These are phyloP conservation scores for Porites australiensis DNA, from an alignment of 64 coral and sea anemone species.

Conservation along the genomic window DNA sequence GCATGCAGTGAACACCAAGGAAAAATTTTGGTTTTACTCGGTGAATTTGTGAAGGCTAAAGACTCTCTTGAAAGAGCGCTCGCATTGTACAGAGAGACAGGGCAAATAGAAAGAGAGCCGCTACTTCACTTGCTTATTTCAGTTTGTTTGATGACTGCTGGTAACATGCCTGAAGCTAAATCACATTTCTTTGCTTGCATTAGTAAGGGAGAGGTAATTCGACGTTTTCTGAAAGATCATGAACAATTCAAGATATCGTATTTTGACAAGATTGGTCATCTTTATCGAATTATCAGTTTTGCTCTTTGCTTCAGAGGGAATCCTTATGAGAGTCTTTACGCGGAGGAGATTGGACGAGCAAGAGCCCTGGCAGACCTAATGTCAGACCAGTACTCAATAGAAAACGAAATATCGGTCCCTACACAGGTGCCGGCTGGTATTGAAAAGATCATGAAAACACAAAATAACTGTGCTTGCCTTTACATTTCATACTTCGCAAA, in stretches of 20 bases:
- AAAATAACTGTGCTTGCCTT: not conserved
- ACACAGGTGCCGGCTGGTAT: not conserved
- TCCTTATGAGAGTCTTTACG: not conserved
- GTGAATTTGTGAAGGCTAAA: no score
- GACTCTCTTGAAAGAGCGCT: no score
- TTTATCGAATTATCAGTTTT: not conserved
- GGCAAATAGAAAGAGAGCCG: no score
- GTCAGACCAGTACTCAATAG: not conserved
- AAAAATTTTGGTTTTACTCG: no score
- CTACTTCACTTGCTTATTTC: no score
- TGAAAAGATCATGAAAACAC: not conserved
- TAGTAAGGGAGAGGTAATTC: no score
- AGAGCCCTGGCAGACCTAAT: slow-evolving; percentile 9
- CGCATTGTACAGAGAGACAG: no score
- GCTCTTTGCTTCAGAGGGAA: not conserved
- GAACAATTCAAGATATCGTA: not conserved
- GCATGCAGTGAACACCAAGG: no score
- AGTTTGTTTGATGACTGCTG: not conserved
- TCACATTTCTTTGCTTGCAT: no score
- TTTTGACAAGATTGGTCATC: not conserved
- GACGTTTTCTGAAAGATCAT: not conserved
- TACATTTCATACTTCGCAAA: not conserved
- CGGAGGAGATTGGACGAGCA: not conserved
- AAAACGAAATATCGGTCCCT: not conserved
- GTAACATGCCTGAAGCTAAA: not conserved